These are phyloP conservation scores for Emys orbicularis DNA, from an alignment of 2,797 vertebrate species.

Conservation along the genomic window DNA sequence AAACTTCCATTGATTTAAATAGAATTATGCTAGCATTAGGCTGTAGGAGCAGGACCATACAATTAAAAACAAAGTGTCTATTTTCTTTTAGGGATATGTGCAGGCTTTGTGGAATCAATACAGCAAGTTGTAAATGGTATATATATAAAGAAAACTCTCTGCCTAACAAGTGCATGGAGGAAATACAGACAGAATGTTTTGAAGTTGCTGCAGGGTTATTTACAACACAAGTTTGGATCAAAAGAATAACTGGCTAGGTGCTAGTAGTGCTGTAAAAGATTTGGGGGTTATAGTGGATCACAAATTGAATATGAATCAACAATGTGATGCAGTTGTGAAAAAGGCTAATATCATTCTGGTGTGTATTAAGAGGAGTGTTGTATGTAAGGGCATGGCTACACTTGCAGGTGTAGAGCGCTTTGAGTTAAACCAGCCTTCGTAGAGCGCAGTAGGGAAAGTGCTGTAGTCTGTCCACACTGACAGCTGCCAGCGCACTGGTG, in stretches of 20 bases:
- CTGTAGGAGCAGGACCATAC: background rate
- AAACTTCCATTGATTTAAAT: conserved; percentile 18
- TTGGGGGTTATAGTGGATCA: background rate
- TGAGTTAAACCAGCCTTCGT: too few relatives aligned
- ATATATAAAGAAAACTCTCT: background rate
- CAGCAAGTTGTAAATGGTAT: background rate
- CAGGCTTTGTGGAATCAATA: background rate
- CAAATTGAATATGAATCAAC: background rate
- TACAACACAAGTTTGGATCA: conserved; percentile 68
- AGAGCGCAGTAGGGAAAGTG: too few relatives aligned
- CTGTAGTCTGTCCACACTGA: too few relatives aligned
- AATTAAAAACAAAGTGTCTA: background rate
- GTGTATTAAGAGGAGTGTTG: background rate
- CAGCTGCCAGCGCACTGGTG: too few relatives aligned
- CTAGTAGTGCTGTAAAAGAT: background rate
- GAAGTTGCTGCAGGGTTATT: conserved; percentile 68
- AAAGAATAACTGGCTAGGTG: conserved; percentile 2
- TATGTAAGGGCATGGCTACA: too few relatives aligned
- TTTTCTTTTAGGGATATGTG: background rate
- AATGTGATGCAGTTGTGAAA: background rate
- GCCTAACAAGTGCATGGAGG: background rate
- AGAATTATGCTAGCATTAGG: background rate
- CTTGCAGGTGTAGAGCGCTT: too few relatives aligned
- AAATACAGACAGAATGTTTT: conserved; percentile 44
- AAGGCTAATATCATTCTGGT: background rate